A percentile compares a stretch with the other conserved stretches of the same genome.
phyloP scores from a whole-genome alignment of 2,797 vertebrate species.

The Chrysocyon brachyurus region DNA sequence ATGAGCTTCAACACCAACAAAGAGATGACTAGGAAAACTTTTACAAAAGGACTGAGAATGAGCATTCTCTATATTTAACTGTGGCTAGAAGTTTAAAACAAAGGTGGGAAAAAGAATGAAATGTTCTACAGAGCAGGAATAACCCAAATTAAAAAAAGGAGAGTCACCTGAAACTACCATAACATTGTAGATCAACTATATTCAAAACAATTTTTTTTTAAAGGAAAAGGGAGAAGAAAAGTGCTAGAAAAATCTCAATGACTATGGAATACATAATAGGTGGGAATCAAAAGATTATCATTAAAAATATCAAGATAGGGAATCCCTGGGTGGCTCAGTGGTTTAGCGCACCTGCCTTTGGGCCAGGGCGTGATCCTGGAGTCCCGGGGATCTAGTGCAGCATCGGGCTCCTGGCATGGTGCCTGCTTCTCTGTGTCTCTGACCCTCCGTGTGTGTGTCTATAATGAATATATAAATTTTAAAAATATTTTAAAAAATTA shows the following conservation, averaged over 20 bases:
- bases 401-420: no score
- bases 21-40: neutral
- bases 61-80: neutral
- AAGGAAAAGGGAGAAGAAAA: neutral
- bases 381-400: no score
- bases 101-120: conserved; percentile 5
- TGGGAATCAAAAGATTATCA: neutral
- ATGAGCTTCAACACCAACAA: conserved; percentile 2
- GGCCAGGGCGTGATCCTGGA: no score
- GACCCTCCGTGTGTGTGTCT: no score
- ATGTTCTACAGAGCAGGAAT: neutral
- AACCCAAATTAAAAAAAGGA: neutral
- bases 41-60: neutral
- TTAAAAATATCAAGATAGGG: neutral
- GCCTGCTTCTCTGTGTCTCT: no score
- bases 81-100: neutral
- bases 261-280: neutral
- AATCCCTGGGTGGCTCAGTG: no score
- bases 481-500: no score
- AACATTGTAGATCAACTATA: neutral
- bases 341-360: no score
- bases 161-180: neutral
- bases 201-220: neutral
- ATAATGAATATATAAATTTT: no score
- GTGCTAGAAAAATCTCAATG: neutral